phyloP scores from a whole-genome alignment of 2,113 vertebrate genomes.

The Daphoenositta chrysoptera region DNA sequence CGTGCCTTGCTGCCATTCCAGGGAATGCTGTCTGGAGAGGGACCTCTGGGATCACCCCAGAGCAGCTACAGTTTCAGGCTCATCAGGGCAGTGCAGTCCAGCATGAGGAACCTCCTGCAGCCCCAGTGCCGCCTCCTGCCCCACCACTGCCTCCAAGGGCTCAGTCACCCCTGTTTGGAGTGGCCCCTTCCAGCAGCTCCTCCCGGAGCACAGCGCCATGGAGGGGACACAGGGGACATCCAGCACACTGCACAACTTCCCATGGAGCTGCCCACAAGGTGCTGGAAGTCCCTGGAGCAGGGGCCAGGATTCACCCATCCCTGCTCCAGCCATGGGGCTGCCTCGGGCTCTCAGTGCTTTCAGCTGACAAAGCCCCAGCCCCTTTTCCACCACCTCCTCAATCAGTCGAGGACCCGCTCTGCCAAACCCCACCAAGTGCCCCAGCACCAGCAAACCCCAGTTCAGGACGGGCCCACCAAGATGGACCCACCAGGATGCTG shows the following conservation, averaged over 20 bases:
- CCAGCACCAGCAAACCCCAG: not conserved
- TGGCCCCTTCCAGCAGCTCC: not conserved
- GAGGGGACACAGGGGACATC: not conserved
- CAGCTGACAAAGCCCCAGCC: not conserved
- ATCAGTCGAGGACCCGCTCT: not conserved
- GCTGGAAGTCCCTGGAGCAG: not conserved
- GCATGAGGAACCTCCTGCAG: fast-evolving
- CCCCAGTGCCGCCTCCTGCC: not conserved
- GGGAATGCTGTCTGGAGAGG: not conserved
- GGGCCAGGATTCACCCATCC: not conserved
- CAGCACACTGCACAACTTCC: not conserved
- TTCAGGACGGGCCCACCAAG: not conserved
- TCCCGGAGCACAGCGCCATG: not conserved
- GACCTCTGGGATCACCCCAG: not conserved
- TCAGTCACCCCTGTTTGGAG: fast-evolving
- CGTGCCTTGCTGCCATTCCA: not conserved
- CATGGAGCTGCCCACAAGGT: not conserved
- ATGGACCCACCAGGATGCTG: not conserved
- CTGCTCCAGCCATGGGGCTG: not conserved
- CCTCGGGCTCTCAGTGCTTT: not conserved
- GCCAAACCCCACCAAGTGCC: not conserved
- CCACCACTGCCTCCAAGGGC: not conserved
- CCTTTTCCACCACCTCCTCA: not conserved
- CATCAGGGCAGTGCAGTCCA: not conserved
- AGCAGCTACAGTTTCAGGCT: not conserved